These are phyloP conservation scores for Drosophila guanche DNA, from an alignment of 1,140 invertebrate genomes.

Conservation along the genomic window DNA sequence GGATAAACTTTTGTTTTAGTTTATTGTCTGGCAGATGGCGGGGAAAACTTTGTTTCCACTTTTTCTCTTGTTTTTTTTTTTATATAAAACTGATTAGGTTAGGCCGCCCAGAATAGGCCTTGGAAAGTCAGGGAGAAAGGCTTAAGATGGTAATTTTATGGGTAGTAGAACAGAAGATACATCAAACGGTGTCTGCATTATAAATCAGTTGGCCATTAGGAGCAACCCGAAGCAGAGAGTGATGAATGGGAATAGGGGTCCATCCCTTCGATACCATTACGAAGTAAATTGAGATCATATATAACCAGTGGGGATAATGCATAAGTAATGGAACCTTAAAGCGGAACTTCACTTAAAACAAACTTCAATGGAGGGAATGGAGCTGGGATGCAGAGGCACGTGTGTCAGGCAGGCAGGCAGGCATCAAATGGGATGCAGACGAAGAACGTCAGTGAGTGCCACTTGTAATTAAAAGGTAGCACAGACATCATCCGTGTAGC, in stretches of 20 bases:
- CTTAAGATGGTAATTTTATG: conserved; percentile 35
- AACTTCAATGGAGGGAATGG: conserved; percentile 19
- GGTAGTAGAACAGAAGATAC: conserved; percentile 11
- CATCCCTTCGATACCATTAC: conserved; percentile 2
- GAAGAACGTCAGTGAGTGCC: conserved; percentile 28
- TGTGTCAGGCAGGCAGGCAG: no score
- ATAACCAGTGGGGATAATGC: conserved; percentile 24
- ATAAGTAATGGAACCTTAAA: conserved; percentile 29
- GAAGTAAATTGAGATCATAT: conserved; percentile 36
- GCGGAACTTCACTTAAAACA: conserved; percentile 17
- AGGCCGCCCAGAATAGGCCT: conserved; percentile 10
- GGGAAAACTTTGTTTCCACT: conserved; percentile 45
- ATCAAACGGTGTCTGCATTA: conserved; percentile 51
- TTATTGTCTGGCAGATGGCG: conserved; percentile 68
- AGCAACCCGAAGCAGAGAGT: neutral
- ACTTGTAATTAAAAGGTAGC: conserved; percentile 47
- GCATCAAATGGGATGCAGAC: neutral
- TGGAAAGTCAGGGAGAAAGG: neutral
- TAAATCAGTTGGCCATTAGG: conserved; percentile 33
- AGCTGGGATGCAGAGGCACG: neutral
- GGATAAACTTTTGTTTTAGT: conserved; percentile 72
- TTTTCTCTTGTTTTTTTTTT: conserved; percentile 6
- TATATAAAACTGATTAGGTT: conserved; percentile 69
- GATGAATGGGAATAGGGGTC: no score
- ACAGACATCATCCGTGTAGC: conserved; percentile 16